Percentiles rank a stretch among this genome's conserved stretches.
These are phyloP conservation scores for Chionodraco myersi DNA, from an alignment of 2,113 vertebrate genomes.

Conservation along the genomic window DNA sequence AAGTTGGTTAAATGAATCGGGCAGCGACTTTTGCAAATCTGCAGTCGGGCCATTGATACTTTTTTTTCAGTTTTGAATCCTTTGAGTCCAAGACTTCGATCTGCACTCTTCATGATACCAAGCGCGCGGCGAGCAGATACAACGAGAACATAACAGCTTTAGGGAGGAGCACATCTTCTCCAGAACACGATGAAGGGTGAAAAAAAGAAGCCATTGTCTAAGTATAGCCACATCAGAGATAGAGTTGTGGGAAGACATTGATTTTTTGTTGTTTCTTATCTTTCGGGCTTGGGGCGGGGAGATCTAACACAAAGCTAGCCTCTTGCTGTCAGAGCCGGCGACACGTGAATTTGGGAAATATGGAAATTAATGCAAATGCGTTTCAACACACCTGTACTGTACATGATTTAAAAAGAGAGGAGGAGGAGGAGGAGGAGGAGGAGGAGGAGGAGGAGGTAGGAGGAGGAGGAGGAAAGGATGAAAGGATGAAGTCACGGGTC, in stretches of 20 bases:
- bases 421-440: too few relatives aligned
- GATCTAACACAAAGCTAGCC: slow-evolving; percentile 55
- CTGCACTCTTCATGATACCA: slow-evolving; percentile 51
- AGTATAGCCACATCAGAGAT: slow-evolving; percentile 70
- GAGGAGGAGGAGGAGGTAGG: too few relatives aligned
- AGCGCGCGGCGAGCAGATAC: slow-evolving; percentile 40
- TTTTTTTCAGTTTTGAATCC: slow-evolving; percentile 18
- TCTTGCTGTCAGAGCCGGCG: slow-evolving; percentile 55
- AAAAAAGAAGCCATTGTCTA: slow-evolving; percentile 59
- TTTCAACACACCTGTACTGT: slow-evolving; percentile 47
- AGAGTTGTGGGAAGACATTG: slow-evolving; percentile 67
- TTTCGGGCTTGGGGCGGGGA: slow-evolving; percentile 36
- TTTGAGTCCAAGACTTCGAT: slow-evolving; percentile 63
- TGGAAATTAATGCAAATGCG: slow-evolving; percentile 71
- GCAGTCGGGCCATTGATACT: slow-evolving; percentile 50
- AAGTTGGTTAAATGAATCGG: slow-evolving; percentile 52
- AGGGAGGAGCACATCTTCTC: slow-evolving; percentile 58
- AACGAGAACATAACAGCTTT: slow-evolving; percentile 56
- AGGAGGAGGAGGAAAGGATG: neutral
- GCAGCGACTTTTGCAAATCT: slow-evolving; percentile 42
- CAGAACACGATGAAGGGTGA: slow-evolving; percentile 59
- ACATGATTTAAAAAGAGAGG: slow-evolving; percentile 13
- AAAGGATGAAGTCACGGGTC: slow-evolving; percentile 62
- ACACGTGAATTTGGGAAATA: slow-evolving; percentile 59
- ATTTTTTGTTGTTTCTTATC: slow-evolving; percentile 52